Percentiles rank a stretch among this genome's conserved stretches.
Evolutionary conservation across 2,113 vertebrate species (phyloP).

Genomic region (Ellobius talpinus): DNA sequence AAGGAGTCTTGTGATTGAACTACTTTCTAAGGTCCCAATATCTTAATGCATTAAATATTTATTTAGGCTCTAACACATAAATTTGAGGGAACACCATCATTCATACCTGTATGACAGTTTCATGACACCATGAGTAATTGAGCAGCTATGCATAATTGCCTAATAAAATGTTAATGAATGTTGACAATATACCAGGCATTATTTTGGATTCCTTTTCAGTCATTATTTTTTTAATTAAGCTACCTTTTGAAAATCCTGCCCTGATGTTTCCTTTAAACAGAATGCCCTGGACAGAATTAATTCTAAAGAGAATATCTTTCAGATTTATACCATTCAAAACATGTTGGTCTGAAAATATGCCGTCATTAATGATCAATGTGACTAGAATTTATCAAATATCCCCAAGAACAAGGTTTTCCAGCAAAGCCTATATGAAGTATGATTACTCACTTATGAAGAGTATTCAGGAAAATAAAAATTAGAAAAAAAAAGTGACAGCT

Average conservation of each 20-base stretch:
- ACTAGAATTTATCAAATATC: background rate
- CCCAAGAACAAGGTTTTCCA: background rate
- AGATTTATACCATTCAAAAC: background rate
- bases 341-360: background rate
- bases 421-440: conserved; percentile 21
- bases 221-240: background rate
- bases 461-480: background rate
- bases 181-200: background rate
- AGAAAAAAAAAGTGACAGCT: background rate
- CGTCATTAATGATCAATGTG: background rate
- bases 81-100: background rate
- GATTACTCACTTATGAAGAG: background rate
- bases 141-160: background rate
- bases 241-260: background rate
- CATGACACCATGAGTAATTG: background rate
- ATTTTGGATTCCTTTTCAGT: background rate
- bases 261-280: background rate
- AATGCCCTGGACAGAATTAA: background rate
- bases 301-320: background rate
- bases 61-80: background rate
- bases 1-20: background rate
- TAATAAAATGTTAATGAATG: background rate
- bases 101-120: background rate
- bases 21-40: background rate
- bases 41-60: background rate